Evolutionary conservation across 2,888 invertebrate genomes (phyloP).

Genomic region (Platycnemis pennipes): DNA sequence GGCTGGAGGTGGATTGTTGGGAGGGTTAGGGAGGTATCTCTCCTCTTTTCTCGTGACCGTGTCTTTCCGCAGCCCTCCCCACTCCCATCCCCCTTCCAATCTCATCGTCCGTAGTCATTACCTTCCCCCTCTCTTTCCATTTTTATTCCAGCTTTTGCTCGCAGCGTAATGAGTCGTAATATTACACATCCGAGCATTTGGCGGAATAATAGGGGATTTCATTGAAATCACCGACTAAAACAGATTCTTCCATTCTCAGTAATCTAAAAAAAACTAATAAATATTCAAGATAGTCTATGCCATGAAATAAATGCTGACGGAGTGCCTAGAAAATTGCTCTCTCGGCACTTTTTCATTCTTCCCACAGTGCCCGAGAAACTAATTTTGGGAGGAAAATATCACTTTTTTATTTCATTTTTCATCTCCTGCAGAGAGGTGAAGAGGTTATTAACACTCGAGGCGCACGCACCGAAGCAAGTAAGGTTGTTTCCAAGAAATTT

Average conservation of each 20-base stretch:
- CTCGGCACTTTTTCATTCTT: conserved; percentile 2
- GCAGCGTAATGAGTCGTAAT: conserved; percentile 52
- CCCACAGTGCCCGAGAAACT: conserved; percentile 28
- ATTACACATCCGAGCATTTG: conserved; percentile 42
- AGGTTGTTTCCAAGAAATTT: not conserved
- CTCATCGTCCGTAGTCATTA: not conserved
- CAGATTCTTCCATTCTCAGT: not conserved
- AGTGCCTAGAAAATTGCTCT: conserved; percentile 21
- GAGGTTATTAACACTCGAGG: conserved; percentile 44
- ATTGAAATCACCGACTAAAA: conserved; percentile 21
- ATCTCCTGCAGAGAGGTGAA: not conserved
- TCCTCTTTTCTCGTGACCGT: not conserved
- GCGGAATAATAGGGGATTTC: conserved; percentile 43
- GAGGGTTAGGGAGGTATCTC: not conserved
- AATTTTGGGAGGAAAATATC: conserved; percentile 1
- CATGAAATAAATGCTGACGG: not conserved
- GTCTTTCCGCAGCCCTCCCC: not conserved
- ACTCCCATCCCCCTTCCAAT: not conserved
- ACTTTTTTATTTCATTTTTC: not conserved
- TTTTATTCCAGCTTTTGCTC: conserved; percentile 22
- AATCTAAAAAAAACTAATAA: not conserved
- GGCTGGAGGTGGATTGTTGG: conserved; percentile 13
- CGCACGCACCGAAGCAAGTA: not conserved
- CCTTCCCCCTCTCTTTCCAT: not conserved
- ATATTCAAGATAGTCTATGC: not conserved